Evolutionary conservation across 1,140 invertebrate species (phyloP).

Genomic region (Archivesica marissinica): DNA sequence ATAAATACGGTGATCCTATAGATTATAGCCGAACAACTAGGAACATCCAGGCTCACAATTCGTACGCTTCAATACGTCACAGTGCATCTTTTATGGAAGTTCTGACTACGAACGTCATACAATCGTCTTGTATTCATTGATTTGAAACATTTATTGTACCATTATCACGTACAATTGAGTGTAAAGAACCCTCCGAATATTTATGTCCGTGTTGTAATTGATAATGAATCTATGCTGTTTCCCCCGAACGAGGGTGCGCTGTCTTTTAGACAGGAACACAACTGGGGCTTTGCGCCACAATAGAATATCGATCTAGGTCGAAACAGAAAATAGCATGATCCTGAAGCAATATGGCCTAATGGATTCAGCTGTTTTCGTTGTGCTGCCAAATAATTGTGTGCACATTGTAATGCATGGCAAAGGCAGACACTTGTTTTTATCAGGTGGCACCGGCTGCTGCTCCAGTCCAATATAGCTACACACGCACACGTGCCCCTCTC

Average conservation of each 20-base stretch:
- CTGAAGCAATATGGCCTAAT: constrained; percentile 10
- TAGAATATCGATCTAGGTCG: constrained; percentile 27
- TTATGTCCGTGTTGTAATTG: constrained; percentile 54
- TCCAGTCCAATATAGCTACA: no score
- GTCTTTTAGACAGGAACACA: constrained; percentile 20
- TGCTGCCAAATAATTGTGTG: neutral
- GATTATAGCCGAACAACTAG: neutral
- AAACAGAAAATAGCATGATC: constrained; percentile 40
- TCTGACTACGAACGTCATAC: constrained; percentile 1
- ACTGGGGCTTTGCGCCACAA: constrained; percentile 31
- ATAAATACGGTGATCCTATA: neutral
- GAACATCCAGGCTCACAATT: neutral
- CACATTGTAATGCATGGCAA: neutral
- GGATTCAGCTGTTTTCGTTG: constrained; percentile 12
- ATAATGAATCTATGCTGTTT: constrained; percentile 61
- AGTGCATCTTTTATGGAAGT: constrained; percentile 6
- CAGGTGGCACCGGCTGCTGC: no score
- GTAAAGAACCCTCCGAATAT: constrained; percentile 54
- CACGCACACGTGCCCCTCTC: no score
- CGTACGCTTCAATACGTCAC: neutral
- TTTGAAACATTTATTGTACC: constrained; percentile 55
- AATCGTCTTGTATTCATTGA: constrained; percentile 19
- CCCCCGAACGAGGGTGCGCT: neutral
- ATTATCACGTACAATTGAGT: constrained; percentile 59
- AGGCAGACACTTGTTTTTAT: neutral